Conservation (phyloP, 2,888 invertebrate species). For the Hirtodrosophila histrioides region DNA sequence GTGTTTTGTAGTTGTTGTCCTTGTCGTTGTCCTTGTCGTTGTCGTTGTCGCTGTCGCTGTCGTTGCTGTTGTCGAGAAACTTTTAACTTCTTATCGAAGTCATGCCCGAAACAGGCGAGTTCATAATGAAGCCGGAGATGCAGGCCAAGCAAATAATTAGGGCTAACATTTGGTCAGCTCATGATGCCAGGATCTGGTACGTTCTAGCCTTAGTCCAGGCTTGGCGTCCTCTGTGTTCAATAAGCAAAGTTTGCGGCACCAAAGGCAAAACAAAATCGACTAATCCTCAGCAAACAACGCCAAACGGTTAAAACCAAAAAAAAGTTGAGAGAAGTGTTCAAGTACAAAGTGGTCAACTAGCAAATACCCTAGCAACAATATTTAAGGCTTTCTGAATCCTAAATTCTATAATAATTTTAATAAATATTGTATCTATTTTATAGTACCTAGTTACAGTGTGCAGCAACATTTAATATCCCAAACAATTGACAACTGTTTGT, state of each 20-base stretch:
- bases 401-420: too few species aligned
- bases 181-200: slow-evolving; percentile 11
- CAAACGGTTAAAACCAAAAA: slow-evolving; percentile 2
- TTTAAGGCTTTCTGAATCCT: too few species aligned
- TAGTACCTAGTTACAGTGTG: too few species aligned
- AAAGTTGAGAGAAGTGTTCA: background rate
- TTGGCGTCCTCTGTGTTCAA: slow-evolving; percentile 25
- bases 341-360: background rate
- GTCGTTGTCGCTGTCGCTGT: slow-evolving; percentile 5
- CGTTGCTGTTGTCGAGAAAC: slow-evolving; percentile 26
- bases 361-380: background rate
- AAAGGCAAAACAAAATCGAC: slow-evolving; percentile 4
- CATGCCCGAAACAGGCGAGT: slow-evolving; percentile 61
- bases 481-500: too few species aligned
- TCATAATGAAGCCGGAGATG: slow-evolving; percentile 44
- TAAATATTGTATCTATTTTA: too few species aligned
- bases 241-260: slow-evolving; percentile 30
- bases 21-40: slow-evolving; percentile 26
- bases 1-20: slow-evolving; percentile 24
- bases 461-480: too few species aligned
- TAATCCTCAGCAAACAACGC: slow-evolving; percentile 7
- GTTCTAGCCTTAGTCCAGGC: slow-evolving; percentile 11
- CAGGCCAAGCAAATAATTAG: slow-evolving; percentile 53
- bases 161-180: slow-evolving; percentile 51
- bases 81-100: slow-evolving; percentile 70